Conservation (phyloP, 2,888 invertebrate species). For the Lasioglossum calceatum region DNA sequence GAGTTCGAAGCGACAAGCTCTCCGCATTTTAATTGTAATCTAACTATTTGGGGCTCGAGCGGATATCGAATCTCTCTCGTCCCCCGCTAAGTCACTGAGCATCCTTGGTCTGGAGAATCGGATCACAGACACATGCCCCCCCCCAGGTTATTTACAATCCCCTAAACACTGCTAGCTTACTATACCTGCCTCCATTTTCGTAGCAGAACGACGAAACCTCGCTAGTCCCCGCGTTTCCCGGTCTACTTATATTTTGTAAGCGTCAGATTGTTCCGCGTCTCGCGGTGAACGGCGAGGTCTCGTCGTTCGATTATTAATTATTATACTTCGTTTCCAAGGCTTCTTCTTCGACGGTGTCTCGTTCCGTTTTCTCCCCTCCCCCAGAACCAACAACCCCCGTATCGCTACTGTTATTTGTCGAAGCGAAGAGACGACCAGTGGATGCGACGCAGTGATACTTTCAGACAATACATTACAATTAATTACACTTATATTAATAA, state of each 20-base stretch:
- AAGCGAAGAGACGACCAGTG: slow-evolving; percentile 76
- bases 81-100: slow-evolving; percentile 80
- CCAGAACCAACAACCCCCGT: neutral
- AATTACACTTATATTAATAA: slow-evolving; percentile 83
- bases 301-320: neutral
- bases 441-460: slow-evolving; percentile 83
- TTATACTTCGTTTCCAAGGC: neutral
- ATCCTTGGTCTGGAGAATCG: slow-evolving; percentile 78
- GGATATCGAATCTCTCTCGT: slow-evolving; percentile 74
- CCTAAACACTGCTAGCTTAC: neutral
- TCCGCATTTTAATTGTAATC: slow-evolving; percentile 79
- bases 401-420: slow-evolving; percentile 39
- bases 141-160: neutral
- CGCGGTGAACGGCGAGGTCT: slow-evolving; percentile 33
- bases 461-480: slow-evolving; percentile 84
- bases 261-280: slow-evolving; percentile 63
- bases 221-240: slow-evolving; percentile 43
- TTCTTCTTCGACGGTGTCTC: slow-evolving; percentile 13
- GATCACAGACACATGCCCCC: slow-evolving; percentile 24
- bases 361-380: slow-evolving; percentile 24
- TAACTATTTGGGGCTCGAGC: slow-evolving; percentile 77
- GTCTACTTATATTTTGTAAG: slow-evolving; percentile 74
- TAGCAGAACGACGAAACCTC: slow-evolving; percentile 6
- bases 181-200: neutral
- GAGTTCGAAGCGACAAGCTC: slow-evolving; percentile 67